A percentile compares a stretch with the other conserved stretches of the same genome.
Conservation (phyloP, 2,113 vertebrate species). For the Thunnus maccoyii region DNA sequence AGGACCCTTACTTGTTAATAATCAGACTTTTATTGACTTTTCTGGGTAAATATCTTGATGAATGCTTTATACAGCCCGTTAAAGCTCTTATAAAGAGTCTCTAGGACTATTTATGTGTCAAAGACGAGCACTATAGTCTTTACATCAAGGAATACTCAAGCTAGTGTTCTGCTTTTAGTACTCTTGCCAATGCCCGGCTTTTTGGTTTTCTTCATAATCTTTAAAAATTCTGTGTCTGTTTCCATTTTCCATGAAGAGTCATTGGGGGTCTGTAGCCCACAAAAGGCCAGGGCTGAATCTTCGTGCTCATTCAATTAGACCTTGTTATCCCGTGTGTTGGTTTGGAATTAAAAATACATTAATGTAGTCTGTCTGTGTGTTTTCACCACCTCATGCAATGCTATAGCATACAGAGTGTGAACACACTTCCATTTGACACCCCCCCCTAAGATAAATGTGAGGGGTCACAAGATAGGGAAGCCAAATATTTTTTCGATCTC, state of each 20-base stretch:
- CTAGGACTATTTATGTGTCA: background rate
- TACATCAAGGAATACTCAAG: background rate
- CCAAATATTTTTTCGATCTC: too few species aligned
- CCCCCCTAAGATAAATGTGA: too few species aligned
- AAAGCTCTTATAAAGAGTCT: background rate
- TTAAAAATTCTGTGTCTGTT: constrained; percentile 4
- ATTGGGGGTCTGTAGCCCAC: constrained; percentile 13
- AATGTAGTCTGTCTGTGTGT: background rate
- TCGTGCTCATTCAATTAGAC: constrained; percentile 31
- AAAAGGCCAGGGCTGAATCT: constrained; percentile 10
- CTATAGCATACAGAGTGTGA: too few species aligned
- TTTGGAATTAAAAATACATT: constrained; percentile 13
- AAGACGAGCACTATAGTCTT: background rate
- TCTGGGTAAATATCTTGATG: too few species aligned
- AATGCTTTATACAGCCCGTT: background rate
- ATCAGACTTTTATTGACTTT: too few species aligned
- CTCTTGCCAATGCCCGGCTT: background rate
- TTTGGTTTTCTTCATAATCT: constrained; percentile 17
- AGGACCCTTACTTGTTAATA: too few species aligned
- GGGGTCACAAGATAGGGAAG: too few species aligned
- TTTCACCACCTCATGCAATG: background rate
- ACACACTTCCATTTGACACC: too few species aligned
- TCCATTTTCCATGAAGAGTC: constrained; percentile 36
- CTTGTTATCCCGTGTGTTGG: background rate
- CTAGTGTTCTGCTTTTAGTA: background rate